Conservation (phyloP, 2,797 vertebrate genomes). For the Gouania willdenowi region DNA sequence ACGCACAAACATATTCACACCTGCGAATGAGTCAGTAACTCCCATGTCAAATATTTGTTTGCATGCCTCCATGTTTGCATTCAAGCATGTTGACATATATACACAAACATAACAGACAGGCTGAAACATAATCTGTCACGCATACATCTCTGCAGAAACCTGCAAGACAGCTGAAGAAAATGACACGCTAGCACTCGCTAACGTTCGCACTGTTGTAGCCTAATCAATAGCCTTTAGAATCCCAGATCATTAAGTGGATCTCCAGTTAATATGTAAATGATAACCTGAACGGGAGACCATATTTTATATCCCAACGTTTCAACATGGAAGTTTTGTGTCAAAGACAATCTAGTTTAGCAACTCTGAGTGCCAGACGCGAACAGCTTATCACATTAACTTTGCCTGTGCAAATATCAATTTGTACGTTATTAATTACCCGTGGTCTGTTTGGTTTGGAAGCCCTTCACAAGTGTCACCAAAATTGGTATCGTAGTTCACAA, state of each 20-base stretch:
- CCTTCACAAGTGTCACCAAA: conserved; percentile 33
- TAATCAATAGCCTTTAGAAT: conserved; percentile 7
- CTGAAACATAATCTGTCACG: conserved; percentile 31
- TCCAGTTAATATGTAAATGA: not conserved
- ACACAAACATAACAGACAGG: conserved; percentile 26
- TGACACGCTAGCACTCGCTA: not conserved
- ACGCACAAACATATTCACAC: conserved; percentile 52
- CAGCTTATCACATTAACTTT: conserved; percentile 16
- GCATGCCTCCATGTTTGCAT: conserved; percentile 43
- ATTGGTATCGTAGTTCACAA: too few relatives aligned
- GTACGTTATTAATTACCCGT: conserved; percentile 46
- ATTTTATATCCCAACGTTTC: conserved; percentile 7
- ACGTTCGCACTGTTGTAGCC: too few relatives aligned
- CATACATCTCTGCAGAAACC: conserved; percentile 32
- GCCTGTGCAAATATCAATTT: conserved; percentile 40
- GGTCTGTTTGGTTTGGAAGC: conserved; percentile 43
- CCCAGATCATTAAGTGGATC: conserved; percentile 4
- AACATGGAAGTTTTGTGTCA: conserved; percentile 40
- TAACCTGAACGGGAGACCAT: conserved; percentile 9
- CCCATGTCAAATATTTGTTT: conserved; percentile 30
- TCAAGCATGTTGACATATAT: conserved; percentile 42
- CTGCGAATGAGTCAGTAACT: conserved; percentile 44
- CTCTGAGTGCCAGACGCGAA: conserved; percentile 44
- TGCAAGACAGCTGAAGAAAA: conserved; percentile 17
- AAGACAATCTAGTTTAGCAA: conserved; percentile 40